These are phyloP conservation scores for Campoletis sonorensis DNA, from an alignment of 1,140 invertebrate genomes.

Conservation along the genomic window DNA sequence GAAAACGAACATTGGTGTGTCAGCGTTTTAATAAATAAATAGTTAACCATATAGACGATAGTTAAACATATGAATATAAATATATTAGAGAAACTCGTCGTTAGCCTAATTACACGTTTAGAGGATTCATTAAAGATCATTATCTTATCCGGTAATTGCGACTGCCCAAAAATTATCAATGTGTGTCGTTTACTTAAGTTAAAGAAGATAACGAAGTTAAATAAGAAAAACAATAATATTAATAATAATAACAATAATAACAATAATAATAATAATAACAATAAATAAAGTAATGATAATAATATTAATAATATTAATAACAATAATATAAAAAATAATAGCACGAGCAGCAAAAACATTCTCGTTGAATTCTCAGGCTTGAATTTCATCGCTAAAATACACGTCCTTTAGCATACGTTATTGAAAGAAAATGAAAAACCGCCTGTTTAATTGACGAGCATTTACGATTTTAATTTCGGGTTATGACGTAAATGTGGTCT, in stretches of 20 bases:
- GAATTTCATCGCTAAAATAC: constrained; percentile 21
- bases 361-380: constrained; percentile 1
- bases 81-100: background rate
- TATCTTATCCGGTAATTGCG: constrained; percentile 6
- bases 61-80: constrained; percentile 36
- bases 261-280: background rate
- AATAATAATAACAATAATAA: background rate
- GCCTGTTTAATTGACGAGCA: background rate
- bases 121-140: background rate
- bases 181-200: background rate
- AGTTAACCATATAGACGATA: constrained; percentile 39
- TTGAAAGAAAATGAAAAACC: background rate
- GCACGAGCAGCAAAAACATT: constrained; percentile 13
- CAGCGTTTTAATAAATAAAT: constrained; percentile 42
- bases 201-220: too few relatives aligned
- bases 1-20: constrained; percentile 41
- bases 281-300: too few relatives aligned
- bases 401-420: constrained; percentile 13
- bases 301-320: background rate
- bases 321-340: constrained; percentile 7
- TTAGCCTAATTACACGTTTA: constrained; percentile 51
- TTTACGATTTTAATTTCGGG: background rate
- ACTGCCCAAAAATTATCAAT: constrained; percentile 10
- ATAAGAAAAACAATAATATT: constrained; percentile 10
- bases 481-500: constrained; percentile 41